These are phyloP conservation scores for Tetragonisca angustula DNA, from an alignment of 2,888 invertebrate genomes.

Conservation along the genomic window DNA sequence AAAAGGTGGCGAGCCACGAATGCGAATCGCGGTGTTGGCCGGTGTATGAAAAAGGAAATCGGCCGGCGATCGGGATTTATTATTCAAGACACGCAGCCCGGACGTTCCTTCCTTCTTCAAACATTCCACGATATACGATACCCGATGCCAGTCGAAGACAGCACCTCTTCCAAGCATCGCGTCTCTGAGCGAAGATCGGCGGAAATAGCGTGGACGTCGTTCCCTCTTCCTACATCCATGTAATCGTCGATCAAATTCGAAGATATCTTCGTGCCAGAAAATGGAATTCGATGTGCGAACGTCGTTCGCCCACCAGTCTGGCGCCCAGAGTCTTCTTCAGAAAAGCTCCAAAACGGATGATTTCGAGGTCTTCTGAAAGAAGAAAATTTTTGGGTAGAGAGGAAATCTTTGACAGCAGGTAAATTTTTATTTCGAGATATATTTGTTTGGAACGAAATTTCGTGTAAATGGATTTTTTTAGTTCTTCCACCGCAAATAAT, in stretches of 20 bases:
- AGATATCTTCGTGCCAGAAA: too few species aligned
- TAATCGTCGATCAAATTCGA: neutral
- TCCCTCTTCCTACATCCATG: neutral
- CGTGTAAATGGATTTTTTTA: neutral
- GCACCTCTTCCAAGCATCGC: slow-evolving; percentile 77
- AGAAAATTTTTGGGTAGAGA: too few species aligned
- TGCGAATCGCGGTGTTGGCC: slow-evolving; percentile 53
- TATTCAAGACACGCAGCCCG: slow-evolving; percentile 81
- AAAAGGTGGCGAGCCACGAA: slow-evolving; percentile 63
- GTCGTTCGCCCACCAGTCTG: neutral
- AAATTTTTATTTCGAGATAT: neutral
- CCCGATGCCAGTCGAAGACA: slow-evolving; percentile 77
- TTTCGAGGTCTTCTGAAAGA: neutral
- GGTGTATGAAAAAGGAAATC: slow-evolving; percentile 78
- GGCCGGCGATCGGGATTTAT: slow-evolving; percentile 74
- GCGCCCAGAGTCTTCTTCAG: neutral
- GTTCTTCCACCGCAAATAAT: neutral
- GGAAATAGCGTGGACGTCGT: slow-evolving; percentile 41
- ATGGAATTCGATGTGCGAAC: neutral
- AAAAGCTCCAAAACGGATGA: neutral
- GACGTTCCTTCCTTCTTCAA: slow-evolving; percentile 81
- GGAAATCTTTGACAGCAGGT: neutral
- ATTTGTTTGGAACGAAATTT: neutral
- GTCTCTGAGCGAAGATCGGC: slow-evolving; percentile 46
- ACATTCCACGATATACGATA: slow-evolving; percentile 80